phyloP scores from a whole-genome alignment of 2,888 invertebrate species.

The Xylota sylvarum region DNA sequence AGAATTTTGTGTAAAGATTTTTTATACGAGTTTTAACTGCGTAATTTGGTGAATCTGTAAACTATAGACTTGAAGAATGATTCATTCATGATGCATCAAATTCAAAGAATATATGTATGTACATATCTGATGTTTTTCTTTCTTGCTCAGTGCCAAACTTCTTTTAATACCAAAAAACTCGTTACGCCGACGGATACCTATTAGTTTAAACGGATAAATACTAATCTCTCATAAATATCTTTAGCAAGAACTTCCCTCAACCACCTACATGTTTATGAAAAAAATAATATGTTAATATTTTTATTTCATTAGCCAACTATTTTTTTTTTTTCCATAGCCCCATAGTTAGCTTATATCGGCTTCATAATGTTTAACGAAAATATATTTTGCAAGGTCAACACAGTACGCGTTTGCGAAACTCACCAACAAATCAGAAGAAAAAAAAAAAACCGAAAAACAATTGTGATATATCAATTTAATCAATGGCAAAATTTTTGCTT shows the following conservation, averaged over 20 bases:
- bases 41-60: no score
- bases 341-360: constrained; percentile 6
- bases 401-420: constrained; percentile 29
- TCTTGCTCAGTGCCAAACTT: no score
- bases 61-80: no score
- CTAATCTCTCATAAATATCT: background rate
- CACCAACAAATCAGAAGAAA: background rate
- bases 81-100: no score
- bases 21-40: no score
- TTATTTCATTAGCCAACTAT: constrained; percentile 22
- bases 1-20: no score
- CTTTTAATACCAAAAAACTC: background rate
- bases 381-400: constrained; percentile 36
- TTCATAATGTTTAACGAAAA: constrained; percentile 20
- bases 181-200: background rate
- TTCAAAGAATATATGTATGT: no score
- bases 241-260: constrained; percentile 1
- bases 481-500: background rate
- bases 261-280: constrained; percentile 7
- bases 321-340: background rate
- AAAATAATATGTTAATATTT: constrained; percentile 4
- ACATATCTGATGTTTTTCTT: no score
- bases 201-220: background rate
- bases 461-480: background rate
- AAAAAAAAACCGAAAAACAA: constrained; percentile 2